Evolutionary conservation across 2,113 vertebrate genomes (phyloP).

Genomic region (Rousettus leschenaultii): DNA sequence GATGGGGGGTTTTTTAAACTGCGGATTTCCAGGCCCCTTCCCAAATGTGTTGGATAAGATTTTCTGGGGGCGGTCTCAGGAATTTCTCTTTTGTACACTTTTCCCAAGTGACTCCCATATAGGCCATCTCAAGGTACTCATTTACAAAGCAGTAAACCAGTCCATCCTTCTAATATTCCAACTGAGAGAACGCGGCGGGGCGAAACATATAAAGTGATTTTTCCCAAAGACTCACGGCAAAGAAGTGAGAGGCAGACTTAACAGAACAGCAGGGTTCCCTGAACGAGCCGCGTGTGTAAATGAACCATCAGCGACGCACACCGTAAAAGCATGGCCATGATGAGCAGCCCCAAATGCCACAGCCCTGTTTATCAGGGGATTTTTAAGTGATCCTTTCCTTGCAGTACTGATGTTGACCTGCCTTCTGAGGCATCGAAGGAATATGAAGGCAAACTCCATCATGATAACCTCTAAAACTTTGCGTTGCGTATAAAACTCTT

Average conservation of each 20-base stretch:
- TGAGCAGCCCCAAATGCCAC: neutral
- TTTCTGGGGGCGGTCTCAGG: neutral
- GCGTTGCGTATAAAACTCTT: neutral
- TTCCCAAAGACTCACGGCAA: slow-evolving; percentile 7
- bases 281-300: neutral
- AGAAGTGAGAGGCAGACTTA: slow-evolving; percentile 14
- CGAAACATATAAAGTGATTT: slow-evolving; percentile 65
- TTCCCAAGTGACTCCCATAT: neutral
- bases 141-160: neutral
- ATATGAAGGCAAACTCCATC: neutral
- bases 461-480: neutral
- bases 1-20: neutral
- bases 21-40: neutral
- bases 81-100: neutral
- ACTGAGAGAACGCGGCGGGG: slow-evolving; percentile 63
- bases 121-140: neutral
- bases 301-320: neutral
- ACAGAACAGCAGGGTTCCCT: no score
- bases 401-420: neutral
- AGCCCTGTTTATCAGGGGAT: neutral
- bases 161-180: slow-evolving; percentile 50
- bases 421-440: neutral
- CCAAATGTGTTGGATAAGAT: neutral
- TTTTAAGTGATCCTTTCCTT: neutral
- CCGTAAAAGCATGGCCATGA: neutral